Conservation (phyloP, 2,113 vertebrate species). For the Guaruba guarouba region DNA sequence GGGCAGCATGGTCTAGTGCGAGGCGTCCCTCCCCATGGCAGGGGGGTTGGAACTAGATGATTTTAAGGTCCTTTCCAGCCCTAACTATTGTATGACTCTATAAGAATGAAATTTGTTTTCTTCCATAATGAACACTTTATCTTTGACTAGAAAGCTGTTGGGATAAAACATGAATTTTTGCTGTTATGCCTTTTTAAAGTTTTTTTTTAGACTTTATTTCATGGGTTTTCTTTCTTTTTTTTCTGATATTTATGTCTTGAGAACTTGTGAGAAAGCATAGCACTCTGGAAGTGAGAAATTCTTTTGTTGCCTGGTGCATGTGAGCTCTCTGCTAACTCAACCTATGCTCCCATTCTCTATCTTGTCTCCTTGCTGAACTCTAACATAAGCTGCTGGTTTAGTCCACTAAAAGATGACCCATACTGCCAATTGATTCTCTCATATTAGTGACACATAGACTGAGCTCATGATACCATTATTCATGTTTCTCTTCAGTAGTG, state of each 20-base stretch:
- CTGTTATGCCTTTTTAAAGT: not conserved
- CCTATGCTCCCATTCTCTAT: not conserved
- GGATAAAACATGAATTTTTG: not conserved
- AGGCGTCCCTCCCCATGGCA: not conserved
- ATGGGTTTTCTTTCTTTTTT: not conserved
- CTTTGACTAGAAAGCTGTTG: not conserved
- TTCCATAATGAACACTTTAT: not conserved
- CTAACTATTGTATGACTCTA: not conserved
- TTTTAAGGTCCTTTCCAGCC: not conserved
- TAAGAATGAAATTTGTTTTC: not conserved
- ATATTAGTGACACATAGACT: not conserved
- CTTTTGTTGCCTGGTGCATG: not conserved
- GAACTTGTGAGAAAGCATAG: not conserved
- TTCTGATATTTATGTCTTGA: not conserved
- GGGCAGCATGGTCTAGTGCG: not conserved
- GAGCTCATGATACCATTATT: not conserved
- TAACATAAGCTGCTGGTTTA: not conserved
- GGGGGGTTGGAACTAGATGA: not conserved
- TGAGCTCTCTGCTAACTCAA: not conserved
- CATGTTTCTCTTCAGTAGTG: not conserved
- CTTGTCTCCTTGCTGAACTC: not conserved
- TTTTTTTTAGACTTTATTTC: not conserved
- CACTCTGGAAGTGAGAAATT: not conserved
- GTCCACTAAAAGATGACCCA: not conserved
- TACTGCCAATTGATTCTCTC: not conserved